A percentile compares a stretch with the other conserved stretches of the same genome.
These are phyloP conservation scores for Epinephelus fuscoguttatus DNA, from an alignment of 2,113 vertebrate species.

Conservation along the genomic window DNA sequence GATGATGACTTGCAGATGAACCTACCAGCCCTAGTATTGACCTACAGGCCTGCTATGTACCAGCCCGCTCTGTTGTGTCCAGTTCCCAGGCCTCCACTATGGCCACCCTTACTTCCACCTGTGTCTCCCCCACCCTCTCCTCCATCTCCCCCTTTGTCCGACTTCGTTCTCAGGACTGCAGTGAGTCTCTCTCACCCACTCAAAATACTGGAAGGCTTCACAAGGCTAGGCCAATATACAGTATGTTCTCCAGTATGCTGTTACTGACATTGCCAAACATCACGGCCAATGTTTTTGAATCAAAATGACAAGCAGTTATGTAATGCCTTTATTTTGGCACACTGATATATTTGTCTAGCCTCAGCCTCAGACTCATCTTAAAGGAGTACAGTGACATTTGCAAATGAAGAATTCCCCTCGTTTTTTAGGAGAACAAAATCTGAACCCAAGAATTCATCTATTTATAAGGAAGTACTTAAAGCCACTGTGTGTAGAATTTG, in stretches of 20 bases:
- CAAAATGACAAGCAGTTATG: neutral
- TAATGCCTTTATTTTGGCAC: neutral
- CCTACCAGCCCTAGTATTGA: constrained; percentile 91
- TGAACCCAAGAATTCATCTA: neutral
- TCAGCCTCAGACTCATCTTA: neutral
- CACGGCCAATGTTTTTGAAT: neutral
- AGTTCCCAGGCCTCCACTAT: constrained; percentile 86
- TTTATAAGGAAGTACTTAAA: neutral
- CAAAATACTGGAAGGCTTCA: constrained; percentile 6
- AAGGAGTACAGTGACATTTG: constrained; percentile 11
- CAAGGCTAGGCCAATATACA: constrained; percentile 5
- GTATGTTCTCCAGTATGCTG: neutral
- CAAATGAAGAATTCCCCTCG: neutral
- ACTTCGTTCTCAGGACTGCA: constrained; percentile 91
- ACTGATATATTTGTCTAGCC: constrained; percentile 16
- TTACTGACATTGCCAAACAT: neutral
- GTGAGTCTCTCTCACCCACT: constrained; percentile 84
- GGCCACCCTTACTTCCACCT: constrained; percentile 84
- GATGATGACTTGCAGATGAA: constrained; percentile 84
- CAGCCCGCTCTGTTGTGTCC: constrained; percentile 92
- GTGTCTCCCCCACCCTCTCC: constrained; percentile 88
- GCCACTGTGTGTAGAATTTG: neutral
- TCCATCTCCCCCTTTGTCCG: constrained; percentile 87
- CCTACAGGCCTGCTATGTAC: constrained; percentile 89
- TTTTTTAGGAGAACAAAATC: neutral